Evolutionary conservation across 2,888 invertebrate genomes (phyloP), one percentile per base, ranked within the genome.

Genomic region (Augiades crinisus): DNA sequence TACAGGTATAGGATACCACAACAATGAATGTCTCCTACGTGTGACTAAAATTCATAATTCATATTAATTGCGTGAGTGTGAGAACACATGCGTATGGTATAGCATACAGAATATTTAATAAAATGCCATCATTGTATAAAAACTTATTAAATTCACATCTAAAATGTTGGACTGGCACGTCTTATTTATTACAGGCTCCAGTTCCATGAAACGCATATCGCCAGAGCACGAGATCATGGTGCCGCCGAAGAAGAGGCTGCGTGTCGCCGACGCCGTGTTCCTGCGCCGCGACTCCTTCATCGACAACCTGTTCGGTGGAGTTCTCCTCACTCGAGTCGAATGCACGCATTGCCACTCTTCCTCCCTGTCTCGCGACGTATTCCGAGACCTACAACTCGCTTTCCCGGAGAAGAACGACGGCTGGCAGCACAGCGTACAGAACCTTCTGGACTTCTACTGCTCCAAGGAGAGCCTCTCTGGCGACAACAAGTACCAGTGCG

Each of bases 401-500:
- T 95, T 95, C 78, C 95, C 95, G 0, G 92, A 93, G 19, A 88
- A 78, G 41, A 70, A 77, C 0, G 78, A 75, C 0, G 71, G 67
- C 4, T 87, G 68, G 60, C 30, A 21, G 56, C 92, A 93, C 62
- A 92, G 92, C 22, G 93, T 97, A n/a, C 95, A 96, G 71, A 92
- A 92, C 59, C 90, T 97, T 0, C 87, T 97, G 10, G 93, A 95
- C 60, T 95, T 92, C 69, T 96, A 95, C 72, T 91, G 95, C 60
- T 92, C 94, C 13, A 93, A 94, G 1, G 97, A 97, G 72, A 92
- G 91, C 47, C 78, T 97, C 22, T 91, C 92, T 1, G 96, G 95
- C 0, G 96, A 96, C 46, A 97, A 97, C 72, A 93, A 78, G 33
- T 97, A 97, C 75, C 92, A 92, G 59, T 97, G 97, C 84, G 93